Evolutionary conservation across 2,888 invertebrate species (phyloP).

Genomic region (Apamea epomidion): DNA sequence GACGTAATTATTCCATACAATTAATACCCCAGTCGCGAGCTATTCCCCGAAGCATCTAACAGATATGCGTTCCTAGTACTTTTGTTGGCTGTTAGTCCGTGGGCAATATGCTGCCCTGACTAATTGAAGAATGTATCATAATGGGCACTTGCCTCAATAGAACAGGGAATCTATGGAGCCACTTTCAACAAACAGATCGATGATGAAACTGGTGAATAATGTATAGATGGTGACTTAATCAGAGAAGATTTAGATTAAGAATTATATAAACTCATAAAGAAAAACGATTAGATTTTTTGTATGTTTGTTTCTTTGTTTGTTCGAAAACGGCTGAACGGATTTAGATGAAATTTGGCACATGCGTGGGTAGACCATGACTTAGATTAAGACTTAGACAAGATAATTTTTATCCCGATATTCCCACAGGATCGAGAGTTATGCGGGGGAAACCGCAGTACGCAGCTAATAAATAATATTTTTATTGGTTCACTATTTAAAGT

Average conservation of each 20-base stretch:
- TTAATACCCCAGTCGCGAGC: conserved; percentile 33
- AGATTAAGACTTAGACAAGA: background rate
- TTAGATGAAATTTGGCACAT: background rate
- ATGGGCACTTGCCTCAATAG: conserved; percentile 82
- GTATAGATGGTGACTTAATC: background rate
- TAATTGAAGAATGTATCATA: conserved; percentile 83
- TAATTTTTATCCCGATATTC: background rate
- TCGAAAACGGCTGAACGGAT: background rate
- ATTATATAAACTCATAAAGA: background rate
- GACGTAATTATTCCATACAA: conserved; percentile 30
- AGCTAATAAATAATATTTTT: background rate
- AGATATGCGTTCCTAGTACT: conserved; percentile 55
- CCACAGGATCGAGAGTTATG: background rate
- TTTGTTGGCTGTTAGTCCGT: conserved; percentile 48
- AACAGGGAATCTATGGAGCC: conserved; percentile 56
- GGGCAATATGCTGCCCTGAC: conserved; percentile 71
- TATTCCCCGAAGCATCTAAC: conserved; percentile 54
- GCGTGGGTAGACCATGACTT: background rate
- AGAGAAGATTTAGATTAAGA: background rate
- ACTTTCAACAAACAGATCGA: background rate
- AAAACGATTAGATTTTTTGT: background rate
- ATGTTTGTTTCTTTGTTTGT: background rate
- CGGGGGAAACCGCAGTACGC: background rate
- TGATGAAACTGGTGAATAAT: background rate
- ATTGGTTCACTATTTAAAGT: background rate